phyloP scores from a whole-genome alignment of 2,113 vertebrate genomes.

The Notechis scutatus region DNA sequence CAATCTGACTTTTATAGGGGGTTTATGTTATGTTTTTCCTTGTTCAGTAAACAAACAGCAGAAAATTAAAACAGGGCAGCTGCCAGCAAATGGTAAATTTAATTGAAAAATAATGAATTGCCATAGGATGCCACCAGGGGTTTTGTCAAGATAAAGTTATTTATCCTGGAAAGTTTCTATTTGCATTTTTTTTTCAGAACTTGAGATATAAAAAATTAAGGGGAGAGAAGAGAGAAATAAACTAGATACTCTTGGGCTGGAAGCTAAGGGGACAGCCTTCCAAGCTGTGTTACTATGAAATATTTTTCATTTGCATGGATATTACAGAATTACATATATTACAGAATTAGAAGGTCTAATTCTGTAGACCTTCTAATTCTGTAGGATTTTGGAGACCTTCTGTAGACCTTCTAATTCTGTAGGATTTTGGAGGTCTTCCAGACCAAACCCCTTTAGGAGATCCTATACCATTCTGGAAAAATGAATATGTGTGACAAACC shows the following conservation, averaged over 20 bases:
- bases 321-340: neutral
- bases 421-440: neutral
- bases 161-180: conserved; percentile 70
- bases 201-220: conserved; percentile 50
- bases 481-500: neutral
- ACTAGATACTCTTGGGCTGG: conserved; percentile 11
- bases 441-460: neutral
- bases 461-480: neutral
- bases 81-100: conserved; percentile 73
- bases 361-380: too few relatives aligned
- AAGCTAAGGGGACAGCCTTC: conserved; percentile 17
- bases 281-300: neutral
- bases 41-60: conserved; percentile 73
- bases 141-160: conserved; percentile 69
- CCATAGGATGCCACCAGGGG: conserved; percentile 58
- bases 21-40: conserved; percentile 68
- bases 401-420: too few relatives aligned
- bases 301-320: neutral
- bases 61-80: conserved; percentile 73
- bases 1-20: conserved; percentile 71
- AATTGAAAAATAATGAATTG: conserved; percentile 78
- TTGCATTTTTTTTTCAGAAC: conserved; percentile 63
- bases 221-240: conserved; percentile 46
- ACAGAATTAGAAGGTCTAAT: neutral
- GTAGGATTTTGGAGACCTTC: too few relatives aligned